Conservation (phyloP, 2,113 vertebrate genomes). For the Tyrannus savana region DNA sequence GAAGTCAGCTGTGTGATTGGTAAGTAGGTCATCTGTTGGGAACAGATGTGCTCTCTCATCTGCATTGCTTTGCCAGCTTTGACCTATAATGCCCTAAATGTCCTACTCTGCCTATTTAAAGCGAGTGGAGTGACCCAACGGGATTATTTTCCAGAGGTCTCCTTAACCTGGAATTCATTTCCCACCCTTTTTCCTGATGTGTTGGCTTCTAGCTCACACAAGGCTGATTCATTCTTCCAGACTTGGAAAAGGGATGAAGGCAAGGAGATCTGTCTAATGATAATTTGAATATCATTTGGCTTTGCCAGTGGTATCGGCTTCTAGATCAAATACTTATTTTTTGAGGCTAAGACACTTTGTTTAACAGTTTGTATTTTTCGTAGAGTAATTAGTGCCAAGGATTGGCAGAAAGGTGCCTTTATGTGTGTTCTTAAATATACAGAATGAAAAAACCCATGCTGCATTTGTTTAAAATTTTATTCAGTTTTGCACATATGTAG, state of each 20-base stretch:
- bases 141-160: background rate
- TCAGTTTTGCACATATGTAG: background rate
- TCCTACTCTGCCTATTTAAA: background rate
- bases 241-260: background rate
- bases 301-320: background rate
- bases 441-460: background rate
- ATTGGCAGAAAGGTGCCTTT: background rate
- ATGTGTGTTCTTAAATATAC: background rate
- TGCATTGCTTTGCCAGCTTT: background rate
- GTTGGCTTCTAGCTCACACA: background rate
- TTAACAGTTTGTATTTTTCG: background rate
- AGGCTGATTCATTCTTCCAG: background rate
- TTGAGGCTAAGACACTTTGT: background rate
- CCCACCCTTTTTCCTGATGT: background rate
- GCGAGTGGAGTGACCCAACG: background rate
- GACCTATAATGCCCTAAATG: background rate
- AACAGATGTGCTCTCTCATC: slow-evolving; percentile 31
- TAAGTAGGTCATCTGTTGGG: slow-evolving; percentile 16
- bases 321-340: background rate
- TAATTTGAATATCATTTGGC: background rate
- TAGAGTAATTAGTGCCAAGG: background rate
- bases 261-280: background rate
- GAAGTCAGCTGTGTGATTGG: background rate
- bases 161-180: background rate
- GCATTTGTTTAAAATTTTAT: background rate